These are phyloP conservation scores for Pinna nobilis DNA, from an alignment of 1,140 invertebrate genomes.

Conservation along the genomic window DNA sequence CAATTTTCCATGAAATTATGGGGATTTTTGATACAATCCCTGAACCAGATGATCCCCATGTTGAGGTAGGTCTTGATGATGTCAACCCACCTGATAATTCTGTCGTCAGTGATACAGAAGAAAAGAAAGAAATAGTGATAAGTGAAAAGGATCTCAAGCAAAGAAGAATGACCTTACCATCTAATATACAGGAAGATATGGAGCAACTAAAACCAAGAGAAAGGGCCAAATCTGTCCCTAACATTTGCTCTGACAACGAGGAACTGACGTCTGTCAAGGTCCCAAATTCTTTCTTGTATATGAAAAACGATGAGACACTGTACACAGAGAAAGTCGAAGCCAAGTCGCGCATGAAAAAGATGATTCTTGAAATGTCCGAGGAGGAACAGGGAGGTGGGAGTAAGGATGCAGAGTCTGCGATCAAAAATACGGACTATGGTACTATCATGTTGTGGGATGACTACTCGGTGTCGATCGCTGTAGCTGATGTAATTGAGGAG, in stretches of 20 bases:
- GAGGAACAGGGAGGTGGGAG: too few species aligned
- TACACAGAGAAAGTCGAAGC: conserved; percentile 15
- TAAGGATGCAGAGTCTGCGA: background rate
- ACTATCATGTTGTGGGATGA: background rate
- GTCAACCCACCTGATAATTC: background rate
- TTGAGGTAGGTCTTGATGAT: background rate
- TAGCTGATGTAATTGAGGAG: background rate
- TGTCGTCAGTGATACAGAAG: background rate
- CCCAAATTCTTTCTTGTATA: conserved; percentile 20
- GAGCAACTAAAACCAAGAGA: background rate
- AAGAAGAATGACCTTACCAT: background rate
- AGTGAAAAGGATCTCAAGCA: background rate
- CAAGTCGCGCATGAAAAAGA: conserved; percentile 1
- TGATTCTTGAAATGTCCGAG: background rate
- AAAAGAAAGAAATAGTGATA: background rate
- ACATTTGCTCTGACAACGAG: too few species aligned
- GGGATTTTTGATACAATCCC: background rate
- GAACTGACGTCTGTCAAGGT: background rate
- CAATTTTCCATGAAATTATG: background rate
- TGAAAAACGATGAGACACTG: conserved; percentile 9
- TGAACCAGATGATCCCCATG: background rate
- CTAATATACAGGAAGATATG: background rate
- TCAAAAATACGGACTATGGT: conserved; percentile 10
- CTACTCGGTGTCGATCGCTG: background rate
- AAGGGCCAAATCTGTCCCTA: background rate